phyloP scores from a whole-genome alignment of 2,888 invertebrate species.

The Drosophila sordidula region DNA sequence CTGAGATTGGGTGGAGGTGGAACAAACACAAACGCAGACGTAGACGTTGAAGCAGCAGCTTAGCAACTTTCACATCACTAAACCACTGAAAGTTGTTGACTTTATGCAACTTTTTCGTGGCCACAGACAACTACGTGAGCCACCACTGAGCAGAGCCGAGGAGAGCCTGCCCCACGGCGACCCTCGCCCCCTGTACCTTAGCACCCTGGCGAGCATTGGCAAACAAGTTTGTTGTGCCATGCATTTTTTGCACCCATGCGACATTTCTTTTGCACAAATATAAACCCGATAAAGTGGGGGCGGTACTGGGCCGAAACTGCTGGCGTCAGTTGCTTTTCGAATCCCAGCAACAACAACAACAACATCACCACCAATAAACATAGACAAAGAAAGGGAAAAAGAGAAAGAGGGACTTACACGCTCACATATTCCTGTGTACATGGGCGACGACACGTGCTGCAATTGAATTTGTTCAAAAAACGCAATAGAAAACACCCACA shows the following conservation, averaged over 20 bases:
- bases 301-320: constrained; percentile 54
- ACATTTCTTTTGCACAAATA: constrained; percentile 73
- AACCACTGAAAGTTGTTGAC: constrained; percentile 79
- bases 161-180: background rate
- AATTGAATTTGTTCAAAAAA: constrained; percentile 79
- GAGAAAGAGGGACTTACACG: constrained; percentile 34
- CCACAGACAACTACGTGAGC: constrained; percentile 76
- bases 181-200: background rate
- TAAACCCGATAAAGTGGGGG: constrained; percentile 67
- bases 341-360: constrained; percentile 37
- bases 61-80: constrained; percentile 76
- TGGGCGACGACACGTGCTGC: constrained; percentile 74
- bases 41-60: constrained; percentile 49
- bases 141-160: constrained; percentile 10
- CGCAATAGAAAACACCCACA: constrained; percentile 74
- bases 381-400: constrained; percentile 11
- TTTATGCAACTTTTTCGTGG: constrained; percentile 80
- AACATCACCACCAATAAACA: constrained; percentile 41
- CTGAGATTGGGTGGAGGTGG: background rate
- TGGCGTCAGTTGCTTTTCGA: constrained; percentile 78
- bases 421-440: constrained; percentile 55
- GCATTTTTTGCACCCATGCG: constrained; percentile 68
- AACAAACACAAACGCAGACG: constrained; percentile 3
- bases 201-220: constrained; percentile 28
- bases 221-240: constrained; percentile 77